Evolutionary conservation across 2,888 invertebrate genomes (phyloP).

Genomic region (Beris morrisii): DNA sequence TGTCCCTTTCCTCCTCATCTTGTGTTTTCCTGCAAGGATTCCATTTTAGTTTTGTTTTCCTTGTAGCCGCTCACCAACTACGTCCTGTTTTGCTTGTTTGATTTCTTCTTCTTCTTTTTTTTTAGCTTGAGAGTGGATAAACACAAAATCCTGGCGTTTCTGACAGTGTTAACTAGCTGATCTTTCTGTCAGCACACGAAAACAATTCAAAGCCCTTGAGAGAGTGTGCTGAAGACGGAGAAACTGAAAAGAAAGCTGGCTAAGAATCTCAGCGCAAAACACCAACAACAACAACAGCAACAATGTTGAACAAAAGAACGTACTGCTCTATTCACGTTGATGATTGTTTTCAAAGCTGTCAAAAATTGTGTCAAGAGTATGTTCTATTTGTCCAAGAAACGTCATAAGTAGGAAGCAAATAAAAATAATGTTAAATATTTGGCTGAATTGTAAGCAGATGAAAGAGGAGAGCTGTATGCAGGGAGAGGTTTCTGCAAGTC

Average conservation of each 20-base stretch:
- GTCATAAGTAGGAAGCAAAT: constrained; percentile 24
- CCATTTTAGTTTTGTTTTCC: no score
- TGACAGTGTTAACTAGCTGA: constrained; percentile 20
- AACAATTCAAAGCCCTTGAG: constrained; percentile 20
- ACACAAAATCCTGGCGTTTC: not conserved
- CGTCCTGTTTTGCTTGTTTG: not conserved
- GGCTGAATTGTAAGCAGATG: constrained; percentile 2
- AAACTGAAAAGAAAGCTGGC: constrained; percentile 2
- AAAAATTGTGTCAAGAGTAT: constrained; percentile 26
- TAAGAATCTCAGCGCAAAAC: not conserved
- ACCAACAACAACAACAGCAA: not conserved
- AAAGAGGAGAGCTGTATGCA: no score
- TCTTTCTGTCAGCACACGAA: constrained; percentile 4
- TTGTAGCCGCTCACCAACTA: not conserved
- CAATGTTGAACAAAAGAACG: not conserved
- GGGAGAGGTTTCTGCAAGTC: no score
- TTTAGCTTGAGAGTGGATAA: no score
- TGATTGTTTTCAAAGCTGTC: constrained; percentile 18
- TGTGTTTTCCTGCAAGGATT: no score
- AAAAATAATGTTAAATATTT: constrained; percentile 12
- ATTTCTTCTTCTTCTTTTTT: no score
- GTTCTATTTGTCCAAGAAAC: constrained; percentile 14
- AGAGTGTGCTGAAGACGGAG: constrained; percentile 1
- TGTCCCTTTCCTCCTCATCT: no score
- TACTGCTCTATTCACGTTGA: constrained; percentile 1